phyloP scores from a whole-genome alignment of 2,113 vertebrate genomes.

The Dolichotis patagonum region DNA sequence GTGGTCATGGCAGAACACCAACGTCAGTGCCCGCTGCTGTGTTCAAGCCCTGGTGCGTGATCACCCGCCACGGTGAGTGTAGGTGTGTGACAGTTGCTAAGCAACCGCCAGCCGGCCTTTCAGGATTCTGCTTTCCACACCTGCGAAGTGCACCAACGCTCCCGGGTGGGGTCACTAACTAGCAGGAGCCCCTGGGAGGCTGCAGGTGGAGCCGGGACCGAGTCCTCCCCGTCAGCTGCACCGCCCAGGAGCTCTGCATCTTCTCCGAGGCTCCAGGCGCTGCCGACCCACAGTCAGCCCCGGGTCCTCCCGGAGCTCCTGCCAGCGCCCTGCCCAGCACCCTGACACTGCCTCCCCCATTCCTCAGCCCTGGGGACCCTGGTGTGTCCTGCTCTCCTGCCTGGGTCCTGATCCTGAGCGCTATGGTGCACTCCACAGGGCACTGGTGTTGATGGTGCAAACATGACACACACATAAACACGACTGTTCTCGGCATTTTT shows the following conservation, averaged over 20 bases:
- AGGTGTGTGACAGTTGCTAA: background rate
- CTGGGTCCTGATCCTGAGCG: background rate
- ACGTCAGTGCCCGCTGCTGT: background rate
- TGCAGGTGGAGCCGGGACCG: background rate
- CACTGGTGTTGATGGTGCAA: background rate
- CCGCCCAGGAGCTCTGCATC: too few species aligned
- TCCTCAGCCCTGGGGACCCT: background rate
- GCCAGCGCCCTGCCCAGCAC: background rate
- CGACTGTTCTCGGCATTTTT: background rate
- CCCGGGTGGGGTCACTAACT: too few species aligned
- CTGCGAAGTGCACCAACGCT: background rate
- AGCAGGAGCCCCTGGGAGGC: background rate
- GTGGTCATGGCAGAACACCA: background rate
- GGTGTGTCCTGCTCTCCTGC: background rate
- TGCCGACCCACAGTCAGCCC: background rate
- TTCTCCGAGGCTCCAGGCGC: background rate
- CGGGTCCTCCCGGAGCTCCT: background rate
- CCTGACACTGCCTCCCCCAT: background rate
- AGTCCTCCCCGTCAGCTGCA: background rate
- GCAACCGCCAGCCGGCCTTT: background rate
- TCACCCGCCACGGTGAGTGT: background rate
- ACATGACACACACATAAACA: background rate
- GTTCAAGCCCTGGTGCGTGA: background rate
- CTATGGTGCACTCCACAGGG: background rate
- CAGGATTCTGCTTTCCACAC: background rate